Conservation (phyloP, 2,797 vertebrate genomes). For the Tapirus indicus region DNA sequence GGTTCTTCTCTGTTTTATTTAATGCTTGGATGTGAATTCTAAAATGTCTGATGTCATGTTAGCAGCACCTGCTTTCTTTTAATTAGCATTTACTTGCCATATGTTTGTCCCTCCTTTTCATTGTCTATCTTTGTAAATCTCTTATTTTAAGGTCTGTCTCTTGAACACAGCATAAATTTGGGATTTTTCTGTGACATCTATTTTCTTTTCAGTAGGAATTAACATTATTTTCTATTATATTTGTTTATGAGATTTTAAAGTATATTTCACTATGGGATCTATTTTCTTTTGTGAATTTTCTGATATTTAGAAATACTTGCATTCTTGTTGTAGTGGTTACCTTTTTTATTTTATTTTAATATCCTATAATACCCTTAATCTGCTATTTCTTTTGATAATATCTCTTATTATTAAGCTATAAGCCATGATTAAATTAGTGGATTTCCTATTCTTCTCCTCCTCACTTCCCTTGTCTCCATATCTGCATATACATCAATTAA, state of each 20-base stretch:
- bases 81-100: background rate
- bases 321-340: background rate
- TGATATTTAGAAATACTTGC: background rate
- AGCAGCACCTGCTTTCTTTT: constrained; percentile 18
- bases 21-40: background rate
- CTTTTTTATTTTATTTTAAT: background rate
- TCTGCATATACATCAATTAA: background rate
- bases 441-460: background rate
- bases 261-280: background rate
- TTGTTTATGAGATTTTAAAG: background rate
- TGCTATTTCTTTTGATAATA: background rate
- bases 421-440: background rate
- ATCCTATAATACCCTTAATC: background rate
- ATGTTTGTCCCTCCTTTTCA: background rate
- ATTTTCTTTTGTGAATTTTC: background rate
- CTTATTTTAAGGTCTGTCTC: background rate
- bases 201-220: background rate
- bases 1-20: background rate
- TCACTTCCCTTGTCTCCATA: background rate
- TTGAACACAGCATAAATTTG: background rate
- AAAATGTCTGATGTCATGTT: background rate
- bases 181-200: background rate
- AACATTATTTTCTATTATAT: background rate
- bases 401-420: background rate
- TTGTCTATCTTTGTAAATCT: background rate